These are phyloP conservation scores for Gari tellinella DNA, from an alignment of 2,888 invertebrate genomes.

Conservation along the genomic window DNA sequence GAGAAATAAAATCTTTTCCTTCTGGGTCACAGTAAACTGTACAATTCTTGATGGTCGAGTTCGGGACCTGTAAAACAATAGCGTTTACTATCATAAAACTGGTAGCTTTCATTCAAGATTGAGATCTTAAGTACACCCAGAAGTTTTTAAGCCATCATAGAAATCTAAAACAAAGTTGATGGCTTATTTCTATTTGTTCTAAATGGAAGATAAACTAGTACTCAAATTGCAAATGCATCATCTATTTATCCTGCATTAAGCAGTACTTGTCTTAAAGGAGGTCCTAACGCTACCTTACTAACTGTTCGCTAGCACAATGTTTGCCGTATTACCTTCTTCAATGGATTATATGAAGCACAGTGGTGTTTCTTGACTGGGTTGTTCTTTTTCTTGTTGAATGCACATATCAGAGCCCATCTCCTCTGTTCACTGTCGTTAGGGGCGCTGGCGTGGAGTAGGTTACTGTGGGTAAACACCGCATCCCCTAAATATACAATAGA, in stretches of 20 bases:
- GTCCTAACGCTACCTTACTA: too few relatives aligned
- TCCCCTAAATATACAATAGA: slow-evolving; percentile 75
- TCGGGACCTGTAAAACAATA: slow-evolving; percentile 64
- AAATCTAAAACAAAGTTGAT: too few relatives aligned
- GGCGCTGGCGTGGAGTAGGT: slow-evolving; percentile 78
- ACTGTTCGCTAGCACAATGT: too few relatives aligned
- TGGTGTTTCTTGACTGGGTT: slow-evolving; percentile 80
- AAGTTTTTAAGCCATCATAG: too few relatives aligned
- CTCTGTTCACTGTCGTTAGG: slow-evolving; percentile 75
- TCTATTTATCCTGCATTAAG: too few relatives aligned
- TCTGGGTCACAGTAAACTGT: slow-evolving; percentile 67
- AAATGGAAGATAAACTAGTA: too few relatives aligned
- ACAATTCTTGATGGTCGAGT: slow-evolving; percentile 67
- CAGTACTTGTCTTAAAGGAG: too few relatives aligned
- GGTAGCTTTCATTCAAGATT: too few relatives aligned
- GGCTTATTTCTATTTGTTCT: too few relatives aligned
- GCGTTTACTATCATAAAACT: too few relatives aligned
- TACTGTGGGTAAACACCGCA: slow-evolving; percentile 79
- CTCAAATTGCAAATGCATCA: too few relatives aligned
- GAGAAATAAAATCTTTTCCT: slow-evolving; percentile 73
- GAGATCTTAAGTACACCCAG: too few relatives aligned
- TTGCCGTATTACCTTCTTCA: slow-evolving; percentile 77
- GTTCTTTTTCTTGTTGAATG: slow-evolving; percentile 79
- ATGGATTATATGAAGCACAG: slow-evolving; percentile 77
- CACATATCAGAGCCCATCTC: slow-evolving; percentile 78